Percentiles rank a stretch among this genome's conserved stretches.
Conservation (phyloP, 23 tunicate genomes). For the Trididemnum nubilum region DNA sequence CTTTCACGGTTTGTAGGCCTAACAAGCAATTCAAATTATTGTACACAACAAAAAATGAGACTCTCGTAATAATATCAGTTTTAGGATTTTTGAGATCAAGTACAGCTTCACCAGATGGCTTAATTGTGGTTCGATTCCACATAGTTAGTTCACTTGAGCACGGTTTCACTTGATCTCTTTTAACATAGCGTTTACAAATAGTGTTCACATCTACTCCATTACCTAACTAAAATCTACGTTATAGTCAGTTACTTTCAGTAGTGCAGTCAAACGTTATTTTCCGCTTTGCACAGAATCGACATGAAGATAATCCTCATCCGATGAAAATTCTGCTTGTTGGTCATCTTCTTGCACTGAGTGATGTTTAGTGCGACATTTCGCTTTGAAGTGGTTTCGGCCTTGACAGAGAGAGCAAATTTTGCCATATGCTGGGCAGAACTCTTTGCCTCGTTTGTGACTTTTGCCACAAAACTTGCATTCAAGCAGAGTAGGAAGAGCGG, state of each 20-base stretch:
- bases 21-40: constrained; percentile 27
- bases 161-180: constrained; percentile 8
- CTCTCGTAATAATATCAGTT: not conserved
- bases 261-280: constrained; percentile 24
- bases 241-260: constrained; percentile 7
- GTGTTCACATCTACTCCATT: constrained; percentile 40
- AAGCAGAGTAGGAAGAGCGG: not conserved
- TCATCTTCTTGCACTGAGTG: not conserved
- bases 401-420: not conserved
- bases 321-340: not conserved
- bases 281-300: not conserved
- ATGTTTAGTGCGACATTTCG: not conserved
- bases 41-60: constrained; percentile 31
- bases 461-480: constrained; percentile 16
- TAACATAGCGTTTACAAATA: constrained; percentile 14
- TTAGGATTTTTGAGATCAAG: constrained; percentile 16
- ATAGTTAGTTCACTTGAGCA: constrained; percentile 15
- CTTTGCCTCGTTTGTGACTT: constrained; percentile 5
- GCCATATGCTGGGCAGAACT: constrained; percentile 14
- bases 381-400: constrained; percentile 6
- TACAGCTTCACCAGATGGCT: constrained; percentile 10
- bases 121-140: constrained; percentile 27
- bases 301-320: not conserved
- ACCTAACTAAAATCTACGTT: constrained; percentile 21
- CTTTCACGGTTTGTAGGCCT: constrained; percentile 10